These are phyloP conservation scores for Junonia oenone DNA, from an alignment of 2,888 invertebrate species.

Conservation along the genomic window DNA sequence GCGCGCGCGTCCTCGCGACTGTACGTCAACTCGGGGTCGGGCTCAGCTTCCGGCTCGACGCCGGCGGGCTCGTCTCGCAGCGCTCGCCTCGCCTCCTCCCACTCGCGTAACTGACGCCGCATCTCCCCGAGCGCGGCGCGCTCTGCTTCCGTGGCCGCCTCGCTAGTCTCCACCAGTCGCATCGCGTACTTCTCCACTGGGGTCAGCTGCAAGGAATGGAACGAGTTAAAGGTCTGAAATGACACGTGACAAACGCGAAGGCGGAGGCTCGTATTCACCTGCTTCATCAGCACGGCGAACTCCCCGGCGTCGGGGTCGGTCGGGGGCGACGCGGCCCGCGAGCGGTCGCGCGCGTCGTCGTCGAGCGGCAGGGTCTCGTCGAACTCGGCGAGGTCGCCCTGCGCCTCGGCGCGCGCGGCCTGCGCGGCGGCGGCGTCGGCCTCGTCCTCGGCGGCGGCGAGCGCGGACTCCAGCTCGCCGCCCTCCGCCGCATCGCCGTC, in stretches of 20 bases:
- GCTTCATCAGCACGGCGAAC: constrained; percentile 34
- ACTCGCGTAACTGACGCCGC: constrained; percentile 84
- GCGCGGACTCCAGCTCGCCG: constrained; percentile 86
- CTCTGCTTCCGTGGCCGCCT: constrained; percentile 89
- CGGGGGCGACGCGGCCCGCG: constrained; percentile 19
- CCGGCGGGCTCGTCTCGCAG: constrained; percentile 52
- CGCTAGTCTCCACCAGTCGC: constrained; percentile 92
- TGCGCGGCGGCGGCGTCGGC: constrained; percentile 94
- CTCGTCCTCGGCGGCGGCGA: constrained; percentile 96
- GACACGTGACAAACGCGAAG: not conserved
- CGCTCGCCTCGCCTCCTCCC: constrained; percentile 82
- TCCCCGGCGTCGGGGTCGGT: constrained; percentile 25
- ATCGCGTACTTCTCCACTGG: constrained; percentile 98
- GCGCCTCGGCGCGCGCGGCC: constrained; percentile 93
- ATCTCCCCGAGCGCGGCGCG: constrained; percentile 94
- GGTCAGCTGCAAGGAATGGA: constrained; percentile 82
- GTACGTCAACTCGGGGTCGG: constrained; percentile 82
- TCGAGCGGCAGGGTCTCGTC: constrained; percentile 96
- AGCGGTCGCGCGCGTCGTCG: constrained; percentile 72
- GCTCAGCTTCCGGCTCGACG: constrained; percentile 83
- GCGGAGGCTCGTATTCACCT: constrained; percentile 20
- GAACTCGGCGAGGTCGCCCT: constrained; percentile 95
- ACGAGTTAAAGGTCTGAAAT: not conserved
- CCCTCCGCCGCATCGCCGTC: constrained; percentile 81
- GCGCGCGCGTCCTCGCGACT: constrained; percentile 83